phyloP scores from a whole-genome alignment of 2,888 invertebrate species.

The Yponomeuta cagnagella region DNA sequence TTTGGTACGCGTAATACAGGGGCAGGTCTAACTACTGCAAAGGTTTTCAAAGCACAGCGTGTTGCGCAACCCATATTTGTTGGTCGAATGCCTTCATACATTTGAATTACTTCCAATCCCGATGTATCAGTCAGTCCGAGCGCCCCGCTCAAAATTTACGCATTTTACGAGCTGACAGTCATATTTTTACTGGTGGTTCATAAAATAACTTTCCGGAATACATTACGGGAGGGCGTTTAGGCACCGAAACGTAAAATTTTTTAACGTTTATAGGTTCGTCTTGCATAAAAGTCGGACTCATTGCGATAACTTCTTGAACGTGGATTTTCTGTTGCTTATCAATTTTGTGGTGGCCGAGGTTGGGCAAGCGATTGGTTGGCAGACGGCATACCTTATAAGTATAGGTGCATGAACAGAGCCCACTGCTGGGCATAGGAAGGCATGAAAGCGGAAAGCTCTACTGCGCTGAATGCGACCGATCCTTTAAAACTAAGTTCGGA shows the following conservation, averaged over 20 bases:
- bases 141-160: conserved; percentile 39
- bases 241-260: conserved; percentile 50
- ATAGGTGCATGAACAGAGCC: no score
- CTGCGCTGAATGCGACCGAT: no score
- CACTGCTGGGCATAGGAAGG: no score
- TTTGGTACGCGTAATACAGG: no score
- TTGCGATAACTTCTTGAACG: conserved; percentile 20
- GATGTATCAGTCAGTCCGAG: background rate
- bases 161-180: conserved; percentile 55
- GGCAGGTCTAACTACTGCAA: no score
- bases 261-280: conserved; percentile 61
- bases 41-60: no score
- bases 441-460: no score
- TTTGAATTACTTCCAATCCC: background rate
- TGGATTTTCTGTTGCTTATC: background rate
- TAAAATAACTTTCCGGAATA: conserved; percentile 66
- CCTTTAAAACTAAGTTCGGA: no score
- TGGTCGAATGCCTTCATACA: no score
- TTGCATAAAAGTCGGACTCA: conserved; percentile 44
- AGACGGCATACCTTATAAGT: no score
- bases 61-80: no score
- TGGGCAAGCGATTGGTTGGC: no score
- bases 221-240: conserved; percentile 51
- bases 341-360: background rate
- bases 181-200: conserved; percentile 68